Evolutionary conservation across 1,140 invertebrate genomes (phyloP).

Genomic region (Nasonia longicornis): DNA sequence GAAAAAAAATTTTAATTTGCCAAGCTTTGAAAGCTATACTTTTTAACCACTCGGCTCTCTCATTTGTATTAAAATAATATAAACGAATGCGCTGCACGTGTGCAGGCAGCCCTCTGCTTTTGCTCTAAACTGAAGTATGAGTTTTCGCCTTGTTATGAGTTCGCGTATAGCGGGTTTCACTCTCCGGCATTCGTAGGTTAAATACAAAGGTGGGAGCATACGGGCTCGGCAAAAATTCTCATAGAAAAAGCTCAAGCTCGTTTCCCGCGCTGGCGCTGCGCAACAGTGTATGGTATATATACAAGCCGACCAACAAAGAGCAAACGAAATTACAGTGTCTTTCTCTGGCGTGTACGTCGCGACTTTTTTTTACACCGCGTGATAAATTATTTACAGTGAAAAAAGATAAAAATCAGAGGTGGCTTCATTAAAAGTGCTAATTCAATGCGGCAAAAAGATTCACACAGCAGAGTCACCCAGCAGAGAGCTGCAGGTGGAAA

Average conservation of each 20-base stretch:
- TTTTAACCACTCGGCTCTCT: background rate
- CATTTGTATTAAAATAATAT: background rate
- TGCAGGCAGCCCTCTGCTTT: background rate
- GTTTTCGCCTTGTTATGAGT: background rate
- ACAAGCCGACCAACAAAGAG: background rate
- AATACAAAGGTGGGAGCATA: background rate
- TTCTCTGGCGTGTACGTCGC: background rate
- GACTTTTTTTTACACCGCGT: background rate
- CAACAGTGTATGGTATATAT: background rate
- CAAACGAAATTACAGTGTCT: background rate
- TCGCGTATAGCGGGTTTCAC: background rate
- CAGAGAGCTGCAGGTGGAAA: background rate
- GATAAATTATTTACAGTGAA: background rate
- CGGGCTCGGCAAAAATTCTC: background rate
- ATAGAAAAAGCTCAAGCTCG: background rate
- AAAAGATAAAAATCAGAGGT: background rate
- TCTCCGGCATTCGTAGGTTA: no score
- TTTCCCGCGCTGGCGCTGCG: background rate
- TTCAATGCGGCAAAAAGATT: background rate
- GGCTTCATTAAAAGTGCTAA: background rate
- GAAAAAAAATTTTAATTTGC: background rate
- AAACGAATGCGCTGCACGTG: background rate
- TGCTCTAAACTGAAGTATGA: background rate
- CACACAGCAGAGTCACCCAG: no score
- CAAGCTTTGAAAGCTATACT: background rate